Evolutionary conservation across 2,888 invertebrate species (phyloP).

Genomic region (Lasioglossum zephyrum): DNA sequence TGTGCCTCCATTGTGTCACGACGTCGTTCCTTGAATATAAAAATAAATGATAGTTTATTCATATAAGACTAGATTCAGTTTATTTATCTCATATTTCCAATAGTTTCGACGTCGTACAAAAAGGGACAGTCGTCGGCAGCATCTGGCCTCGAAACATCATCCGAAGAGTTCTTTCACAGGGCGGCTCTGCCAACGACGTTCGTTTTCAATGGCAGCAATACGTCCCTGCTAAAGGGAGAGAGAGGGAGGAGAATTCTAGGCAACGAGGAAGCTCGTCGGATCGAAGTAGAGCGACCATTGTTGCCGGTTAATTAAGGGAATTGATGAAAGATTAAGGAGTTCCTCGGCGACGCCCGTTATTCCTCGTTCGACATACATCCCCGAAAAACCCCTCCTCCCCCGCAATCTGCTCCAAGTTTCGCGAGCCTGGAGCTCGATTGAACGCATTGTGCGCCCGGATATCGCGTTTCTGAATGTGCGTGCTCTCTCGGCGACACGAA

Average conservation of each 20-base stretch:
- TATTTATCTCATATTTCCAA: too few species aligned
- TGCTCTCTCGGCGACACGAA: background rate
- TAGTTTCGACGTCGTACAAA: slow-evolving; percentile 1
- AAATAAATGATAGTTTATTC: too few species aligned
- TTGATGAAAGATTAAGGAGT: slow-evolving; percentile 78
- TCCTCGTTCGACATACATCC: slow-evolving; percentile 29
- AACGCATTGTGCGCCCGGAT: slow-evolving; percentile 64
- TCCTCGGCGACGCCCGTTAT: slow-evolving; percentile 28
- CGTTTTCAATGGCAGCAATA: slow-evolving; percentile 54
- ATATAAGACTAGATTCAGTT: too few species aligned
- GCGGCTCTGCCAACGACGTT: slow-evolving; percentile 56
- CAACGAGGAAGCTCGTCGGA: slow-evolving; percentile 15
- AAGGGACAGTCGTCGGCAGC: slow-evolving; percentile 38
- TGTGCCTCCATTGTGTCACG: too few species aligned
- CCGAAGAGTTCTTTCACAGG: slow-evolving; percentile 43
- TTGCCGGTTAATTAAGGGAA: slow-evolving; percentile 79
- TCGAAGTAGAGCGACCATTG: slow-evolving; percentile 71
- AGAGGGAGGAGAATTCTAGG: background rate
- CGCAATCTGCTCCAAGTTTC: slow-evolving; percentile 7
- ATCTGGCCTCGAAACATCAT: slow-evolving; percentile 51
- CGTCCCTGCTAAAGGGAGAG: slow-evolving; percentile 20
- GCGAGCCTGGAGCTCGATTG: slow-evolving; percentile 58
- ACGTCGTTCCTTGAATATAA: too few species aligned
- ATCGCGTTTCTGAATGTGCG: slow-evolving; percentile 38
- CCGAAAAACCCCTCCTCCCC: background rate